A percentile compares a stretch with the other conserved stretches of the same genome.
phyloP scores from a whole-genome alignment of 2,113 vertebrate species.

The Heloderma charlesbogerti region DNA sequence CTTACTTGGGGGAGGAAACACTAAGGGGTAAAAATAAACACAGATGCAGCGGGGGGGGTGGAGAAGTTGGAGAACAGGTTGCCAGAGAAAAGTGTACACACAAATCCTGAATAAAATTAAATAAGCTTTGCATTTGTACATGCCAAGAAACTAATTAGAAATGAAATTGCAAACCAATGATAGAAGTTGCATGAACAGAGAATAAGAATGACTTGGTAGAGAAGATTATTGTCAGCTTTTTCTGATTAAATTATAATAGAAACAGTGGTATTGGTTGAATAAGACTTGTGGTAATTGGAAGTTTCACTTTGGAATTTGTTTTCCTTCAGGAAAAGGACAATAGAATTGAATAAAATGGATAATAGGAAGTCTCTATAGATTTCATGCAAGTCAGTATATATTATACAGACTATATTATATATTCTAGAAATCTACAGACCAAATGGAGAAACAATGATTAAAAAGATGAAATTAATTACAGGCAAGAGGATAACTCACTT shows the following conservation, averaged over 20 bases:
- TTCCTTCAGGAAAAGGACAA: slow-evolving; percentile 1
- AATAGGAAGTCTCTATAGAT: slow-evolving; percentile 7
- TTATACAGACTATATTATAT: not conserved
- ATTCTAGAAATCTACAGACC: not conserved
- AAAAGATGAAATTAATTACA: slow-evolving; percentile 13
- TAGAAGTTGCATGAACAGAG: slow-evolving; percentile 52
- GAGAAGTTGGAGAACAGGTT: not conserved
- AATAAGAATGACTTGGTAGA: slow-evolving; percentile 62
- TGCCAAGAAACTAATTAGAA: slow-evolving; percentile 73
- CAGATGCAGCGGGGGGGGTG: not conserved
- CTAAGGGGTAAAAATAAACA: slow-evolving; percentile 56
- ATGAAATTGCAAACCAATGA: slow-evolving; percentile 59
- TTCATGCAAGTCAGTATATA: not conserved
- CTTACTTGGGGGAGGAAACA: too few relatives aligned
- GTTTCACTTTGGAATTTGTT: slow-evolving; percentile 47
- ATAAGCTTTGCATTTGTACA: slow-evolving; percentile 49
- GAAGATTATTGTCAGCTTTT: slow-evolving; percentile 37
- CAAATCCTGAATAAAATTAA: slow-evolving; percentile 48
- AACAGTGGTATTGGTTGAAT: slow-evolving; percentile 18
- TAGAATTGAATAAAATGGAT: slow-evolving; percentile 34
- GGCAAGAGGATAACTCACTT: slow-evolving; percentile 14
- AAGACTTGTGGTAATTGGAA: slow-evolving; percentile 40
- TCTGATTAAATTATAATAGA: slow-evolving; percentile 34
- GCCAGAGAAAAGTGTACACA: slow-evolving; percentile 31
- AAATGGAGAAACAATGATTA: not conserved